Evolutionary conservation across 2,888 invertebrate genomes (phyloP).

Genomic region (Mythimna pallens): DNA sequence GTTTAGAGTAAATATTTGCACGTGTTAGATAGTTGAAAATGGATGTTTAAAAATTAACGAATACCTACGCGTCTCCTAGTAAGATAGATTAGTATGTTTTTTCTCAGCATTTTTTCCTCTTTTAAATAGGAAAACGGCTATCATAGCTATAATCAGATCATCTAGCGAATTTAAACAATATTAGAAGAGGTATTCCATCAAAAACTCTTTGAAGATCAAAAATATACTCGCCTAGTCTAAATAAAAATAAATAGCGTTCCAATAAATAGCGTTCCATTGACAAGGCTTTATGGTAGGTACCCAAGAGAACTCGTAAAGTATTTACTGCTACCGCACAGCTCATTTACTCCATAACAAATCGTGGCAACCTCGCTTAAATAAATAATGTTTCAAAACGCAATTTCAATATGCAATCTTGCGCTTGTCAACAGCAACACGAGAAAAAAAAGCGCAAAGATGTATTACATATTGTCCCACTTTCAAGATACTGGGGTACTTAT

Average conservation of each 20-base stretch:
- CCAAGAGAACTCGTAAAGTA: not conserved
- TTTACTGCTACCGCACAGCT: not conserved
- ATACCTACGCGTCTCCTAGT: not conserved
- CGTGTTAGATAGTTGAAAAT: not conserved
- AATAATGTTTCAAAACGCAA: not conserved
- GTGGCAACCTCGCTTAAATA: not conserved
- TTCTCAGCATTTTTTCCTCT: not conserved
- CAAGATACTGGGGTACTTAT: too few relatives aligned
- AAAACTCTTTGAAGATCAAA: too few relatives aligned
- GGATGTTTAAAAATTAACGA: slow-evolving; percentile 10
- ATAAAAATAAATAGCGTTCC: not conserved
- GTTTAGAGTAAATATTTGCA: slow-evolving; percentile 22
- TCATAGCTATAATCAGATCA: not conserved
- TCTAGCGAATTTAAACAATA: not conserved
- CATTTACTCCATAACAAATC: not conserved
- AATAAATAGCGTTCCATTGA: not conserved
- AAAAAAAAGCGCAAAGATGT: too few relatives aligned
- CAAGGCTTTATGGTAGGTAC: not conserved
- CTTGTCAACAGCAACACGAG: not conserved
- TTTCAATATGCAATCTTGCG: not conserved
- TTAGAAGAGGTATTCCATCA: not conserved
- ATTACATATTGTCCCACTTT: too few relatives aligned
- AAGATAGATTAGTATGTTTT: not conserved
- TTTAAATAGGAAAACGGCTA: not conserved
- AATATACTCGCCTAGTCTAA: not conserved